Evolutionary conservation across 2,797 vertebrate species (phyloP), one percentile per base, ranked within the genome.

Genomic region (Anguilla pacifica): DNA sequence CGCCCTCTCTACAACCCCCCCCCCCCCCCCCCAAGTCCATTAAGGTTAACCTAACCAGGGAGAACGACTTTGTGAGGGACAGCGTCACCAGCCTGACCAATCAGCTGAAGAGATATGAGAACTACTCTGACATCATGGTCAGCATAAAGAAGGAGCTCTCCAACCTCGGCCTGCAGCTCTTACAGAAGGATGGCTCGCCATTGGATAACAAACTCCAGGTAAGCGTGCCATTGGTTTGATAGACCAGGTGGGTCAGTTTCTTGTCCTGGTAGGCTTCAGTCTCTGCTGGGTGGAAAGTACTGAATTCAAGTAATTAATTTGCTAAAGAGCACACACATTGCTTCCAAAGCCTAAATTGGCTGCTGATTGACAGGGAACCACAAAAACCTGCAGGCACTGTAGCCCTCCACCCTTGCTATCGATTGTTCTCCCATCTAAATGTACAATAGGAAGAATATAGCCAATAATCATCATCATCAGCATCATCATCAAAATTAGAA

Each of bases 111-210:
- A 96, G 94, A 89, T 99, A 99, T 0, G 98, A 99, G 93, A 99
- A 99, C 95, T 98, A 99, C 92, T 97, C 98, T 0, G 97, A 98
- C 92, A 96, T 99, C 87, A 98, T 99, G 98, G 93, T 98, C 93
- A 96, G 97, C 96, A 98, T 99, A 92, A 98, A 98, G 96, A 99
- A 99, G 93, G 98, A 99, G 91, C 97, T 99, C 92, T 97, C 97
- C 91, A 97, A 95, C 89, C 96, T 99, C 91, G 97, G 97, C 85
- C 96, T 97, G 79, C 98, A 99, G 95, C 95, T 99, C 90, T 95
- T 99, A 31, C 98, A 99, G 95, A 99, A 98, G 89, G 98, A 98
- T 6, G 9, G 64, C 0, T 94, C 96, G 3, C n/a, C 53, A 0
- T 91, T 95, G 0, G 96, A 96, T 15, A 96, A 88, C 94, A 98